These are phyloP conservation scores for Pegoplata infirma DNA, from an alignment of 2,888 invertebrate genomes.

Conservation along the genomic window DNA sequence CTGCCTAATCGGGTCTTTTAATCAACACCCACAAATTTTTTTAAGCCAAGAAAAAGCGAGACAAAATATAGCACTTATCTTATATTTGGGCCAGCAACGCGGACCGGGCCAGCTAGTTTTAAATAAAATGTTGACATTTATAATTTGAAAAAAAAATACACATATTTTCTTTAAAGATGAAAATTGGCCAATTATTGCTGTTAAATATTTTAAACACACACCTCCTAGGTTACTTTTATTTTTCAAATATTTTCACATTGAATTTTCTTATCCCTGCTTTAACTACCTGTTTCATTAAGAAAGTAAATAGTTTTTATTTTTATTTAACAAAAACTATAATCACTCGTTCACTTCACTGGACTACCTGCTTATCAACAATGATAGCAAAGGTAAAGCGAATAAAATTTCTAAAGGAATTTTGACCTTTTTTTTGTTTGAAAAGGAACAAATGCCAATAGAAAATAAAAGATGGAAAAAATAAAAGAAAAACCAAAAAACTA, in stretches of 20 bases:
- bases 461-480: conserved; percentile 63
- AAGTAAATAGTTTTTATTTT: conserved; percentile 67
- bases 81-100: no score
- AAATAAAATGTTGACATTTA: conserved; percentile 1
- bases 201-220: conserved; percentile 65
- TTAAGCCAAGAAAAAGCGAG: no score
- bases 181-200: conserved; percentile 74
- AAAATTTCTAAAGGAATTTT: conserved; percentile 42
- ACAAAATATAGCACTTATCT: no score
- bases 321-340: conserved; percentile 6
- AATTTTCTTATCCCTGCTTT: conserved; percentile 62
- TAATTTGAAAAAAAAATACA: background rate
- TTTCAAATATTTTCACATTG: conserved; percentile 23
- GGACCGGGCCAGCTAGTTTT: no score
- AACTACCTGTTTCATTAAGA: conserved; percentile 54
- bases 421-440: conserved; percentile 65
- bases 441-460: conserved; percentile 56
- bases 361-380: conserved; percentile 42
- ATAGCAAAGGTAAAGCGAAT: conserved; percentile 5
- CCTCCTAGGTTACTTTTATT: no score
- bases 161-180: conserved; percentile 45
- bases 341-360: no score
- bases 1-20: no score
- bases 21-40: no score
- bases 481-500: conserved; percentile 20